Evolutionary conservation across 64 coral and sea anemone genomes (phyloP).

Genomic region (Montipora sp.): DNA sequence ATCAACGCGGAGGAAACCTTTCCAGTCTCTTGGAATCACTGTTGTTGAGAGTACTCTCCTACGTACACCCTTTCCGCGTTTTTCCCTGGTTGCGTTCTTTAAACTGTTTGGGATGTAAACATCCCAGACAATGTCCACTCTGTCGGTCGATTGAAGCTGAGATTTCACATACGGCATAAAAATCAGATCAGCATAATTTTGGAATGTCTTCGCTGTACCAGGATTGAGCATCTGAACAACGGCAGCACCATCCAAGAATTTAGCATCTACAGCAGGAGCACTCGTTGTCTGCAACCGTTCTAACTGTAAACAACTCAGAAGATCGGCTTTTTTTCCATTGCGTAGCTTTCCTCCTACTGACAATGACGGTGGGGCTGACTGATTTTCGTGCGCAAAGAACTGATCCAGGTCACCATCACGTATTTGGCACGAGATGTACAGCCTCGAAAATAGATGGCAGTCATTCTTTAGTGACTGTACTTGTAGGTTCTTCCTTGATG

Average conservation of each 20-base stretch:
- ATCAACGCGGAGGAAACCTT: conserved; percentile 39
- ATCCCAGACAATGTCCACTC: conserved; percentile 25
- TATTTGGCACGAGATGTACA: conserved; percentile 3
- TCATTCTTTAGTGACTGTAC: no score
- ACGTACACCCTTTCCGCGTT: background rate
- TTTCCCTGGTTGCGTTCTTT: conserved; percentile 2
- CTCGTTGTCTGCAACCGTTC: background rate
- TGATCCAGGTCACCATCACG: conserved; percentile 10
- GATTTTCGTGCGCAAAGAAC: conserved; percentile 22
- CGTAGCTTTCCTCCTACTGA: background rate
- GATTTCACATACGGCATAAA: conserved; percentile 5
- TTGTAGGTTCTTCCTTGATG: no score
- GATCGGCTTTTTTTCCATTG: background rate
- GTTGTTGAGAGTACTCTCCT: background rate
- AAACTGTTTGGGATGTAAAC: conserved; percentile 1
- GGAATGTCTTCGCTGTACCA: background rate
- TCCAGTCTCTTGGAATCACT: conserved; percentile 33
- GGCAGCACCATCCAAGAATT: conserved; percentile 15
- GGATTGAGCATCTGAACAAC: conserved; percentile 38
- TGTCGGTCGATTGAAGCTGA: background rate
- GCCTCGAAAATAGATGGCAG: background rate
- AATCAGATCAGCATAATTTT: background rate
- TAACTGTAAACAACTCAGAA: background rate
- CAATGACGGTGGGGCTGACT: conserved; percentile 8
- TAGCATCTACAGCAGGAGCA: background rate